Evolutionary conservation across 2,797 vertebrate genomes (phyloP).

Genomic region (Danio aesculapii): DNA sequence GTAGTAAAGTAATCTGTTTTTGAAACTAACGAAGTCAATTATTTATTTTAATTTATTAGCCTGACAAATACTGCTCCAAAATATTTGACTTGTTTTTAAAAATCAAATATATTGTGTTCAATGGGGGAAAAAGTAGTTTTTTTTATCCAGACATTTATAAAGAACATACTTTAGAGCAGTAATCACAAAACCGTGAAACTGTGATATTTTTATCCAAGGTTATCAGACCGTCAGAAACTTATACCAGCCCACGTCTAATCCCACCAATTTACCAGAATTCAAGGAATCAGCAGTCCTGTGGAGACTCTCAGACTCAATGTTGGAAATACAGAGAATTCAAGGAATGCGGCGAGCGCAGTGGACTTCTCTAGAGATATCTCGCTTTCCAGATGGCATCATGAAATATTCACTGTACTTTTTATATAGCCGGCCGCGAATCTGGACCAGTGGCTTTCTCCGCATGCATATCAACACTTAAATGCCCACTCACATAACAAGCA

Average conservation of each 20-base stretch:
- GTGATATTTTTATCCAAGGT: no score
- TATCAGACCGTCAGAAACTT: no score
- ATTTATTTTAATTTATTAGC: no score
- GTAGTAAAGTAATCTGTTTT: no score
- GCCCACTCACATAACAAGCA: slow-evolving; percentile 23
- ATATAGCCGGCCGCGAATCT: slow-evolving; percentile 23
- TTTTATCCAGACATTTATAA: no score
- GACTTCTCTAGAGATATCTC: slow-evolving; percentile 44
- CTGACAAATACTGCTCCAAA: no score
- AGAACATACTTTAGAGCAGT: no score
- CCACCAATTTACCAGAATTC: not conserved
- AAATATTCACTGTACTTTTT: slow-evolving; percentile 61
- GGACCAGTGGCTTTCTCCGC: slow-evolving; percentile 30
- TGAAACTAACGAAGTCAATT: no score
- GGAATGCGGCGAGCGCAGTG: slow-evolving; percentile 20
- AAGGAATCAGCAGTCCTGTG: not conserved
- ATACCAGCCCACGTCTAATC: not conserved
- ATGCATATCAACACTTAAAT: slow-evolving; percentile 33
- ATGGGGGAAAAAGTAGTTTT: no score
- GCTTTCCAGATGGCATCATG: slow-evolving; percentile 56
- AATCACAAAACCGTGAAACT: no score
- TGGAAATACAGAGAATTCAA: slow-evolving; percentile 9
- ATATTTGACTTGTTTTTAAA: no score
- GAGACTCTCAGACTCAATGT: not conserved
- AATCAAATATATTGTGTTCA: no score